Percentiles rank a stretch among this genome's conserved stretches.
Evolutionary conservation across 2,113 vertebrate species (phyloP).

Genomic region (Corydoras sp.): DNA sequence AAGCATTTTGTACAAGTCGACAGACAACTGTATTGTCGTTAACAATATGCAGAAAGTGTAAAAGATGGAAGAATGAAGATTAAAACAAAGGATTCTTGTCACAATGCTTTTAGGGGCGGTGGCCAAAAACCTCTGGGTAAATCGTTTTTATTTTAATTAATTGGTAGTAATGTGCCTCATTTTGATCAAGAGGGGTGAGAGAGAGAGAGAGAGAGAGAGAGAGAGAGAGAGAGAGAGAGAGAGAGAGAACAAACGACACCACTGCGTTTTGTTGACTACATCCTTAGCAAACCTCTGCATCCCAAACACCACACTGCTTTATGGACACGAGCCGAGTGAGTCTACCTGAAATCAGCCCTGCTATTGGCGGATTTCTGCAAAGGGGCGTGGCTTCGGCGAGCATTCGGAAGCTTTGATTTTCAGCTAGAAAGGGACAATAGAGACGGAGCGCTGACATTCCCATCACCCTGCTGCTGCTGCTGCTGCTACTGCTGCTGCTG

Average conservation of each 20-base stretch:
- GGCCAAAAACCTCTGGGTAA: too few relatives aligned
- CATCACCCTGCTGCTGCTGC: too few relatives aligned
- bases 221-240: neutral
- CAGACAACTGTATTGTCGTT: too few relatives aligned
- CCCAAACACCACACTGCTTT: neutral
- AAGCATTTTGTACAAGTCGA: too few relatives aligned
- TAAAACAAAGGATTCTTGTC: too few relatives aligned
- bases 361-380: constrained; percentile 21
- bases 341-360: neutral
- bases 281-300: neutral
- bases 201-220: neutral
- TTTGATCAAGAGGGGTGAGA: too few relatives aligned
- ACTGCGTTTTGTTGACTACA: neutral
- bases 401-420: constrained; percentile 38
- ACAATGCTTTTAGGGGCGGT: too few relatives aligned
- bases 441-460: constrained; percentile 1
- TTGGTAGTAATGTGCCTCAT: too few relatives aligned
- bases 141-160: too few relatives aligned
- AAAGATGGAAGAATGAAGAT: too few relatives aligned
- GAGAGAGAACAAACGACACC: neutral
- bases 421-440: constrained; percentile 63
- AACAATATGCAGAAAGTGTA: too few relatives aligned
- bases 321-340: neutral
- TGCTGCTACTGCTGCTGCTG: too few relatives aligned
- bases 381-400: constrained; percentile 5